Evolutionary conservation across 2,797 vertebrate species (phyloP), one percentile per base, ranked within the genome.

Genomic region (Propithecus deckenii): DNA sequence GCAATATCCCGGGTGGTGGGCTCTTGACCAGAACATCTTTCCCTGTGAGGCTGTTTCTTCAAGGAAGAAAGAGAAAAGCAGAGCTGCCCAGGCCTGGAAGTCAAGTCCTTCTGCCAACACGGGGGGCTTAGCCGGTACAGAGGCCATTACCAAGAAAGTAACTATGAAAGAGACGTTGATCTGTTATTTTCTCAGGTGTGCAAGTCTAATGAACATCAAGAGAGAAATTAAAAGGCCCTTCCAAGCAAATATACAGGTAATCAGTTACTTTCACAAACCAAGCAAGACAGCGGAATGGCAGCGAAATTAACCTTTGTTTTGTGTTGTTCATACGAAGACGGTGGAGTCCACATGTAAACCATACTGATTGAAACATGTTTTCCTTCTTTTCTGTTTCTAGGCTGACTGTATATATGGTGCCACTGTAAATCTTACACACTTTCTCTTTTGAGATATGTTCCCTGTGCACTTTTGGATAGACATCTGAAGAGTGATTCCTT

Each of bases 21-120:
- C 97, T 98, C 98, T 99, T 99, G 99, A 98, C 98, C 97, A 97
- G 89, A 96, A 98, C 7, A 81, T 96, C 98, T 98, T 98, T 98
- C 98, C 98, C 98, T 98, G 97, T 94, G 97, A 99, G 17, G 96
- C 98, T 78, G 74, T 91, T 80, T 96, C 94, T 98, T 97, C 63
- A 90, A 97, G 81, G 35, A 98, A 92, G 65, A 57, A 96, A 57
- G 96, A 81, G 23, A 96, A 94, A 97, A 96, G 79, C 30, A 94
- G 25, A 63, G 18, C 38, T 81, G 43, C n/a, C 79, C 20, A 28
- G 5, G 12, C 48, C 94, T 67, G 46, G 28, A 78, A 96, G 96
- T 65, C 38, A 94, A 76, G 61, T 55, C 38, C 92, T 98, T 96
- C 75, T 75, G 71, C 57, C 3, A 61, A 80, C 14, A 10, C 30